Evolutionary conservation across 2,113 vertebrate species (phyloP).

Genomic region (Anguilla japonica): DNA sequence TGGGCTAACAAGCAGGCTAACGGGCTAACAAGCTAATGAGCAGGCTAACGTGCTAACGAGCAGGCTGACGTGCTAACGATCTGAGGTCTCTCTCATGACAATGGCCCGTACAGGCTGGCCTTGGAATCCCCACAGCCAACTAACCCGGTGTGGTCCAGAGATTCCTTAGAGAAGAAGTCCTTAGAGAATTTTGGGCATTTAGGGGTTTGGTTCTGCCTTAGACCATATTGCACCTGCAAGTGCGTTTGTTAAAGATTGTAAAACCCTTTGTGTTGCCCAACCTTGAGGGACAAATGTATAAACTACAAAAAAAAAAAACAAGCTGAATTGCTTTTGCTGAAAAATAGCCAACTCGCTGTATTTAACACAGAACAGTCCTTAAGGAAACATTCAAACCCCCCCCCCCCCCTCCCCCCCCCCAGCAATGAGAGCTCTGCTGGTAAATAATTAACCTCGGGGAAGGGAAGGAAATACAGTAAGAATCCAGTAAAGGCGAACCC

Average conservation of each 20-base stretch:
- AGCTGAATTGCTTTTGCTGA: too few relatives aligned
- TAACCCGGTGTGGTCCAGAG: too few relatives aligned
- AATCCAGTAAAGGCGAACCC: background rate
- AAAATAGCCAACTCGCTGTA: background rate
- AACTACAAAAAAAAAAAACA: too few relatives aligned
- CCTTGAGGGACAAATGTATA: background rate
- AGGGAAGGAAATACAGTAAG: background rate
- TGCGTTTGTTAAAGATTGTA: background rate
- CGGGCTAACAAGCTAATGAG: too few relatives aligned
- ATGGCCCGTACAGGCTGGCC: too few relatives aligned
- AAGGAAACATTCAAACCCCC: background rate
- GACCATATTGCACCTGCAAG: background rate
- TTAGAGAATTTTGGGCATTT: too few relatives aligned
- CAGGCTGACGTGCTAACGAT: too few relatives aligned
- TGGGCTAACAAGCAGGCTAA: too few relatives aligned
- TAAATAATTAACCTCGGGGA: background rate
- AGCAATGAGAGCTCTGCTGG: background rate
- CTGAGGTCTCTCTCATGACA: background rate
- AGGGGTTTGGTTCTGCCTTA: background rate
- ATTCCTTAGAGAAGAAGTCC: too few relatives aligned
- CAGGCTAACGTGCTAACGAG: too few relatives aligned
- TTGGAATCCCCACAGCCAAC: too few relatives aligned
- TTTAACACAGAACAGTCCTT: background rate
- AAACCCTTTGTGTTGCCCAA: background rate
- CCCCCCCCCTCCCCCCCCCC: too few relatives aligned